A percentile compares a stretch with the other conserved stretches of the same genome.
phyloP scores from a whole-genome alignment of 1,140 invertebrate genomes.

The Tetramorium alpestre region DNA sequence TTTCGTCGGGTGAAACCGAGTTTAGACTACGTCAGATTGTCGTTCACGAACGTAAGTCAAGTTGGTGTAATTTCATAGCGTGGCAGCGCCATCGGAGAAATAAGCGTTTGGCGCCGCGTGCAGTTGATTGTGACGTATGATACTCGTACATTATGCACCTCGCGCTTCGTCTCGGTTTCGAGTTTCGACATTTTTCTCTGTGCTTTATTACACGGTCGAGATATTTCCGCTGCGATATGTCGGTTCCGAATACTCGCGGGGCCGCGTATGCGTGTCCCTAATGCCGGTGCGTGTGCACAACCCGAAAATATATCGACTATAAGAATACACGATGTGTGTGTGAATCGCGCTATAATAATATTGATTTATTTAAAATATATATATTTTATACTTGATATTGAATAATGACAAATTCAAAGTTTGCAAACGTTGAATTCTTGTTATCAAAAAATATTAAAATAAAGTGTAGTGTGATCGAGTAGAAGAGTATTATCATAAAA shows the following conservation, averaged over 20 bases:
- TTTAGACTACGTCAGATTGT: slow-evolving; percentile 67
- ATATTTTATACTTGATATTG: background rate
- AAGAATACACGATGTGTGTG: background rate
- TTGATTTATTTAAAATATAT: slow-evolving; percentile 27
- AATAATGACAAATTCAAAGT: background rate
- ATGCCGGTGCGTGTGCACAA: background rate
- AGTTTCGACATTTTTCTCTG: slow-evolving; percentile 80
- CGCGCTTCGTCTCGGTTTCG: slow-evolving; percentile 79
- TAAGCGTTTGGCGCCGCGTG: slow-evolving; percentile 80
- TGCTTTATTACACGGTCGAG: slow-evolving; percentile 79
- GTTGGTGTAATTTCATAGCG: slow-evolving; percentile 76
- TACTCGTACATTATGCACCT: slow-evolving; percentile 79
- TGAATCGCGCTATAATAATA: background rate
- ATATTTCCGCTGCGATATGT: slow-evolving; percentile 77
- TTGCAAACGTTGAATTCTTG: background rate
- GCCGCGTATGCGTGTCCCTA: background rate
- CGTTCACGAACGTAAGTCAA: slow-evolving; percentile 75
- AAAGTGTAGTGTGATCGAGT: background rate
- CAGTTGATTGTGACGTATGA: slow-evolving; percentile 80
- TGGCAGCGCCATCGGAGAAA: slow-evolving; percentile 77
- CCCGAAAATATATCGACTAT: slow-evolving; percentile 22
- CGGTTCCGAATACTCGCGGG: slow-evolving; percentile 60
- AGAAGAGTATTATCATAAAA: background rate
- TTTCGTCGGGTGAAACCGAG: slow-evolving; percentile 57
- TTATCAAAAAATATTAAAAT: background rate